Evolutionary conservation across 2,888 invertebrate genomes (phyloP).

Genomic region (Sphecodes monilicornis): DNA sequence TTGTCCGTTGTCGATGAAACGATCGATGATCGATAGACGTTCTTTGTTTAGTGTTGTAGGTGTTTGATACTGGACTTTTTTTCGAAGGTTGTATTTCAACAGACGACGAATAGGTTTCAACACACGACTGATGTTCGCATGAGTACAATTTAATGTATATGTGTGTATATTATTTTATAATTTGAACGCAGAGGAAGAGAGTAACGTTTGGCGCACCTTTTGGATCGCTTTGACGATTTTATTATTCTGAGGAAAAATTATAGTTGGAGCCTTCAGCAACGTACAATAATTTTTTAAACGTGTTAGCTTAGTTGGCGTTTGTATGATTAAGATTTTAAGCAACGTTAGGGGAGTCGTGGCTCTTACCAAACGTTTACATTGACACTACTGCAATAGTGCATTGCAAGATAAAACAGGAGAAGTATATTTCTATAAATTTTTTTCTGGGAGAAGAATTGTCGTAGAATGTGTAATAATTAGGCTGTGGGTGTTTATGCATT

Average conservation of each 20-base stretch:
- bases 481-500: not conserved
- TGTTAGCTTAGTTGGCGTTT: not conserved
- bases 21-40: not conserved
- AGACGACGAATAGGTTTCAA: conserved; percentile 25
- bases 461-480: not conserved
- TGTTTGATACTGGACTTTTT: conserved; percentile 18
- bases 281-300: conserved; percentile 22
- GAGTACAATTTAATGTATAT: conserved; percentile 46
- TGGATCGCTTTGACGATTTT: not conserved
- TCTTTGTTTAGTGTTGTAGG: not conserved
- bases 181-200: conserved; percentile 22
- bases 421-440: conserved; percentile 11
- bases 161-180: conserved; percentile 52
- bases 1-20: not conserved
- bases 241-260: not conserved
- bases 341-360: not conserved
- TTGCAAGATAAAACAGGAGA: not conserved
- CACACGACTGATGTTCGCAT: conserved; percentile 54
- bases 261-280: not conserved
- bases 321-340: not conserved
- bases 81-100: not conserved
- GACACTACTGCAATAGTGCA: not conserved
- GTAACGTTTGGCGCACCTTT: conserved; percentile 1
- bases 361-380: conserved; percentile 9
- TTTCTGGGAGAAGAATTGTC: not conserved